These are phyloP conservation scores for Epsilonema sp. DNA, from an alignment of 2,888 invertebrate genomes.

Conservation along the genomic window DNA sequence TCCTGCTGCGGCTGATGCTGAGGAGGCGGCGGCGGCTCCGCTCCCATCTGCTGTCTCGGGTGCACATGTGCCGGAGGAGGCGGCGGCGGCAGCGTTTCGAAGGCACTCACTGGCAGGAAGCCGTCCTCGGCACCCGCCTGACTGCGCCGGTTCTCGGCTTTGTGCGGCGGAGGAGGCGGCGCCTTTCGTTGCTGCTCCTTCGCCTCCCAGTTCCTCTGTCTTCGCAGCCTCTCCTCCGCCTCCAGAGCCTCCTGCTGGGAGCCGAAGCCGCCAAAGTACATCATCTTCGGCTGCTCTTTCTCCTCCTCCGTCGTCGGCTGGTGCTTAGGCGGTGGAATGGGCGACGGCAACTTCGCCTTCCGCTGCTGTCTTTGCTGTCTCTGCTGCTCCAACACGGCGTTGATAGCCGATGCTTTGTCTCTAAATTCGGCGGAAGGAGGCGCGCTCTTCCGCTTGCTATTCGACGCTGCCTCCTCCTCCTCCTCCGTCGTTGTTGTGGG, in stretches of 20 bases:
- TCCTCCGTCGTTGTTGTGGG: too few relatives aligned
- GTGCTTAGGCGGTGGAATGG: too few relatives aligned
- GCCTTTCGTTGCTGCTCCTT: not conserved
- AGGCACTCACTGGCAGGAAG: constrained; percentile 1
- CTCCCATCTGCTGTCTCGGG: not conserved
- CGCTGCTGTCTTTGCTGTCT: not conserved
- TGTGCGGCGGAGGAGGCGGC: not conserved
- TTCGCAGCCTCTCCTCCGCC: too few relatives aligned
- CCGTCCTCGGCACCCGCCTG: not conserved
- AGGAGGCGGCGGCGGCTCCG: not conserved
- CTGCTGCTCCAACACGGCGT: not conserved
- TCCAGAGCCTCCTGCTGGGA: not conserved
- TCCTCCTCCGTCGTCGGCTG: too few relatives aligned
- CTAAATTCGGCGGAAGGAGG: not conserved
- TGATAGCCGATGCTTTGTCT: not conserved
- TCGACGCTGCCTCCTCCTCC: too few relatives aligned
- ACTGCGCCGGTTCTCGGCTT: too few relatives aligned
- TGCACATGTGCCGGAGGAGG: not conserved
- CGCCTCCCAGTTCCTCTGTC: too few relatives aligned
- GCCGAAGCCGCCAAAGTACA: not conserved
- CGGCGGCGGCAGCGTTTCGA: constrained; percentile 3
- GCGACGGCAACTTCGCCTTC: too few relatives aligned
- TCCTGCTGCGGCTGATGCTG: not conserved
- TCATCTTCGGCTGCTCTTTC: too few relatives aligned
- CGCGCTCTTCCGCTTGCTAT: not conserved